A percentile compares a stretch with the other conserved stretches of the same genome.
Conservation (phyloP, 2,888 invertebrate genomes). For the Camponotus fellah region DNA sequence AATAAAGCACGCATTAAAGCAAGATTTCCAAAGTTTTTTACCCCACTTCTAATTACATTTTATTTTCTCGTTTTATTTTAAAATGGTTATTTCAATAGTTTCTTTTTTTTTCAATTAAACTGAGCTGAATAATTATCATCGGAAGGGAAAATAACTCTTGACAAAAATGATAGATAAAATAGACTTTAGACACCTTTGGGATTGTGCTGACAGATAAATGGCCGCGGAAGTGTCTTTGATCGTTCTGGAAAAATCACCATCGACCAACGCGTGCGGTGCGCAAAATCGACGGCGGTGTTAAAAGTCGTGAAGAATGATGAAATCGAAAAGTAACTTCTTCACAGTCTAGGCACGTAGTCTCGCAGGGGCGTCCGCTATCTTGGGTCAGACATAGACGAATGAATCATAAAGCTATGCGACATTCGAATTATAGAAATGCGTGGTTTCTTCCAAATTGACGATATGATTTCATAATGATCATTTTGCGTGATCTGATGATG, state of each 20-base stretch:
- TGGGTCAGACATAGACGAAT: conserved; percentile 70
- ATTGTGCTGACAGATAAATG: conserved; percentile 5
- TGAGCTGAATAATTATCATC: not conserved
- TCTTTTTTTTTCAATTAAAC: not conserved
- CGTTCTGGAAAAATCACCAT: conserved; percentile 32
- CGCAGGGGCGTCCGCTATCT: conserved; percentile 69
- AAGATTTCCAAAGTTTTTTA: not conserved
- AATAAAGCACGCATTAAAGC: no score
- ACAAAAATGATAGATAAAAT: conserved; percentile 11
- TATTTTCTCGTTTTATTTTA: not conserved
- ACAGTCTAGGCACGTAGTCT: conserved; percentile 72
- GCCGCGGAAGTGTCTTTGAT: conserved; percentile 31
- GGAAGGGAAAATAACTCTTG: not conserved
- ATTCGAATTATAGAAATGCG: conserved; percentile 65
- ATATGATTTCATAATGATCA: not conserved
- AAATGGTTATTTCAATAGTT: not conserved
- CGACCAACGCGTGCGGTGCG: conserved; percentile 18
- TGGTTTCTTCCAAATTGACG: not conserved
- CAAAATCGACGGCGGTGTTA: conserved; percentile 42
- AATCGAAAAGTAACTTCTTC: conserved; percentile 68
- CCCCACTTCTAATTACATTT: not conserved
- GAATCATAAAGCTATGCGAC: conserved; percentile 69
- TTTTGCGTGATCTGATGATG: not conserved
- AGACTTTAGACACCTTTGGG: not conserved
- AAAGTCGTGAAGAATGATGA: conserved; percentile 63